Evolutionary conservation across 2,797 vertebrate genomes (phyloP), one percentile per base, ranked within the genome.

Genomic region (Molothrus aeneus): DNA sequence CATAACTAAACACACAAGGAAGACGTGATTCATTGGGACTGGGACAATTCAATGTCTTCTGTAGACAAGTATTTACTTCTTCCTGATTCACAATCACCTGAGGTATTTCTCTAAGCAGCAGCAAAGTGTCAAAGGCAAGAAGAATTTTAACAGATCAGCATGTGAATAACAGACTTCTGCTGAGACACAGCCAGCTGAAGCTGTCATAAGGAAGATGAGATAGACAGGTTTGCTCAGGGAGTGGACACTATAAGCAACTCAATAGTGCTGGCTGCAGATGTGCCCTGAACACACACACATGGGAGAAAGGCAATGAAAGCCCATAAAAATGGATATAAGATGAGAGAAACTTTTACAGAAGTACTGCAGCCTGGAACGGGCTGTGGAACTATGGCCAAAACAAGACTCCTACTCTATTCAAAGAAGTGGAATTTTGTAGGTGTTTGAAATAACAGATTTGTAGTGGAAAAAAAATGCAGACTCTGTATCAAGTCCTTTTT

Each of bases 91-190:
- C 43, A 29, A 32, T 54, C 93, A 84, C 70, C 63, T 79, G 59
- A 90, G 54, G 19, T 72, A 86, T 85, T 89, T 92, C 56, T 91
- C 20, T 85, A 89, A 80, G 48, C 38, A 89, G 64, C 29, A 85
- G 48, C 20, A 64, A 57, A 91, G 63, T 54, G 29, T 81, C 50
- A 78, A 86, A 93, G 50, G 38, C 50, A 93, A 86, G 59, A 86
- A 88, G 54, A 87, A 89, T 70, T 94, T 94, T 64, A 94, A 61
- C 21, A 85, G 71, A 53, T 87, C 64, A 45, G 71, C 20, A 80
- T 69, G 73, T 53, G 48, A 85, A 70, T 91, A 75, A 81, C 9
- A 91, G 50, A 61, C 54, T 77, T 36, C 22, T 6, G 56, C 15
- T 18, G 47, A 86, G 74, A 75, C 40, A 72, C 8, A 63, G 60